Conservation (phyloP, 2,797 vertebrate genomes). For the Muraenolepis orangiensis region DNA sequence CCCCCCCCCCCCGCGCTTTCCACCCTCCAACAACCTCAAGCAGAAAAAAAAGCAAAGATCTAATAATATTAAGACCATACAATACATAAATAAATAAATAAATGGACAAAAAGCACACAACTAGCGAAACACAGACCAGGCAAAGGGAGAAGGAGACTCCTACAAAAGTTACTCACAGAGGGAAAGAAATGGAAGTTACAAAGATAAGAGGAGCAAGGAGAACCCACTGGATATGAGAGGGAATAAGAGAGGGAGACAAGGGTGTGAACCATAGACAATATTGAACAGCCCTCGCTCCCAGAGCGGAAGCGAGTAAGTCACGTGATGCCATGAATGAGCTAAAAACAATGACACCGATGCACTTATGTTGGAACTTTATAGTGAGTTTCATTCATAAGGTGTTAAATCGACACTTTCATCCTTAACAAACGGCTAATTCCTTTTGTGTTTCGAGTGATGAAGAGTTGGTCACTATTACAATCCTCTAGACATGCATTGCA, state of each 20-base stretch:
- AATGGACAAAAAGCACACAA: slow-evolving; percentile 72
- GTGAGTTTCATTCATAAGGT: neutral
- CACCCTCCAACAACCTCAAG: neutral
- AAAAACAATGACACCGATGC: neutral
- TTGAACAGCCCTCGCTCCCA: neutral
- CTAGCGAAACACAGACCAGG: slow-evolving; percentile 76
- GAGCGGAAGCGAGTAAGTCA: neutral
- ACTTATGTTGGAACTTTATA: neutral
- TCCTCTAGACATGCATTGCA: too few relatives aligned
- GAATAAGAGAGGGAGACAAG: slow-evolving; percentile 80
- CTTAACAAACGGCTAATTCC: too few relatives aligned
- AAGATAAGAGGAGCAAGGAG: slow-evolving; percentile 93
- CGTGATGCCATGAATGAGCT: too few relatives aligned
- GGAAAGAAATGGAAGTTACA: slow-evolving; percentile 89
- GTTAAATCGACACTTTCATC: too few relatives aligned
- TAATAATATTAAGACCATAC: neutral
- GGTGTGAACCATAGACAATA: slow-evolving; percentile 61
- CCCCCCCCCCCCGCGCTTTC: too few relatives aligned
- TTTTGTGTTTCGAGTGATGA: too few relatives aligned
- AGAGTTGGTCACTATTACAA: too few relatives aligned
- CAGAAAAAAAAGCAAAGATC: neutral
- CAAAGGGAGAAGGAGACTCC: slow-evolving; percentile 62
- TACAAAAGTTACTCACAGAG: slow-evolving; percentile 93
- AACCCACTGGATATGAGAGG: slow-evolving; percentile 88
- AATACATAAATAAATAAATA: slow-evolving; percentile 51